Conservation (phyloP, 2,113 vertebrate species). For the Prietella phreatophila region DNA sequence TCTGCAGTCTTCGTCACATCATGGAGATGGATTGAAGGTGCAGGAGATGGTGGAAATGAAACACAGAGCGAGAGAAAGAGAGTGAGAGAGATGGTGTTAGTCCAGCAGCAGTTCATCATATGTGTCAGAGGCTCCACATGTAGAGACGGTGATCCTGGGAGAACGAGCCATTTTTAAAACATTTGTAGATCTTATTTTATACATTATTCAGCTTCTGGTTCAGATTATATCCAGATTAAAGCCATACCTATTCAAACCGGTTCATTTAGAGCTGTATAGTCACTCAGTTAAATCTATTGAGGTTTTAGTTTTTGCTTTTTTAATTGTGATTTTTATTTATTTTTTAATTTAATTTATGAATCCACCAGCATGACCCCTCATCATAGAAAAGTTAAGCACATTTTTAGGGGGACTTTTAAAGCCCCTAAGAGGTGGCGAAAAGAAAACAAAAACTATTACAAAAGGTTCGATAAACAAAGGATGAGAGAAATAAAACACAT, state of each 20-base stretch:
- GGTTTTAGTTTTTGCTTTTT: background rate
- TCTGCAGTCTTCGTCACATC: constrained; percentile 21
- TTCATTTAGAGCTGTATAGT: background rate
- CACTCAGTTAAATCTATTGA: background rate
- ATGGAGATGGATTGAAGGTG: constrained; percentile 26
- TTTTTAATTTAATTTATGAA: background rate
- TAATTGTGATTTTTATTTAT: background rate
- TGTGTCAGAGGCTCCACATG: constrained; percentile 33
- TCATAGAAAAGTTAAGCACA: background rate
- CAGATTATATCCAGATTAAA: background rate
- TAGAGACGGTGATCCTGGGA: constrained; percentile 1
- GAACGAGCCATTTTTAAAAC: background rate
- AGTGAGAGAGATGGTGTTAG: background rate
- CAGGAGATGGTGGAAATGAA: constrained; percentile 12
- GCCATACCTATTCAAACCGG: background rate
- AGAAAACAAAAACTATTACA: background rate
- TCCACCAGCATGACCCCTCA: background rate
- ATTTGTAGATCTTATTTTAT: background rate
- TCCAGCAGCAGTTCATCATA: constrained; percentile 14
- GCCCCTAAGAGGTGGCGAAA: background rate
- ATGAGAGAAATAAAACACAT: background rate
- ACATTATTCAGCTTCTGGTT: background rate
- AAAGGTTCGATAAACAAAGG: background rate
- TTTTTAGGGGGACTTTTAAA: background rate
- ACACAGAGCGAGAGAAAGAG: constrained; percentile 2